A percentile compares a stretch with the other conserved stretches of the same genome.
These are phyloP conservation scores for Smutsia temminckii DNA, from an alignment of 2,797 vertebrate genomes.

Conservation along the genomic window DNA sequence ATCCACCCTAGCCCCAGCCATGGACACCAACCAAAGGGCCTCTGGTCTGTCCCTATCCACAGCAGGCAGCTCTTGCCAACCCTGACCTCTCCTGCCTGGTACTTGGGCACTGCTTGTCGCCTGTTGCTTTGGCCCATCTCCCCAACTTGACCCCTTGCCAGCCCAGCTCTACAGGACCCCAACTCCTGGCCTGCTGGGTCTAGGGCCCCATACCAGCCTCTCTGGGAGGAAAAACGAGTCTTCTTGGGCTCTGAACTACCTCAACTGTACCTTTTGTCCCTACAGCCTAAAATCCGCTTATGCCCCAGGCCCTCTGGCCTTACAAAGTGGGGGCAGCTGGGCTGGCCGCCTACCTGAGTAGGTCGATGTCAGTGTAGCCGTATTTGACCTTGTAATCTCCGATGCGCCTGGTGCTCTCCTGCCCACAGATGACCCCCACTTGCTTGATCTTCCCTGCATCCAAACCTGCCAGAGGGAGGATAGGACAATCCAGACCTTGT, in stretches of 20 bases:
- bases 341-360: conserved; percentile 90
- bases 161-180: background rate
- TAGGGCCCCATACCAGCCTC: background rate
- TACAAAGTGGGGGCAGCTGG: background rate
- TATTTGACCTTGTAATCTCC: conserved; percentile 97
- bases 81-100: background rate
- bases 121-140: background rate
- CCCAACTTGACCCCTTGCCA: background rate
- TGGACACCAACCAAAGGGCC: background rate
- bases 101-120: background rate
- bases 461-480: conserved; percentile 87
- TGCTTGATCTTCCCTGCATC: conserved; percentile 93
- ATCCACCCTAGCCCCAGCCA: background rate
- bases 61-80: background rate
- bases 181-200: background rate
- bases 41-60: rapidly evolving
- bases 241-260: background rate
- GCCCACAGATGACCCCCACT: conserved; percentile 91
- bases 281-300: background rate
- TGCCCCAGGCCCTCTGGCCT: background rate
- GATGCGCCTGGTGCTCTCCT: conserved; percentile 95
- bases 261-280: background rate
- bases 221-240: background rate
- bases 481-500: background rate
- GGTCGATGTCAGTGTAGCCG: conserved; percentile 94